phyloP scores from a whole-genome alignment of 2,113 vertebrate genomes.

The Lanius ludovicianus region DNA sequence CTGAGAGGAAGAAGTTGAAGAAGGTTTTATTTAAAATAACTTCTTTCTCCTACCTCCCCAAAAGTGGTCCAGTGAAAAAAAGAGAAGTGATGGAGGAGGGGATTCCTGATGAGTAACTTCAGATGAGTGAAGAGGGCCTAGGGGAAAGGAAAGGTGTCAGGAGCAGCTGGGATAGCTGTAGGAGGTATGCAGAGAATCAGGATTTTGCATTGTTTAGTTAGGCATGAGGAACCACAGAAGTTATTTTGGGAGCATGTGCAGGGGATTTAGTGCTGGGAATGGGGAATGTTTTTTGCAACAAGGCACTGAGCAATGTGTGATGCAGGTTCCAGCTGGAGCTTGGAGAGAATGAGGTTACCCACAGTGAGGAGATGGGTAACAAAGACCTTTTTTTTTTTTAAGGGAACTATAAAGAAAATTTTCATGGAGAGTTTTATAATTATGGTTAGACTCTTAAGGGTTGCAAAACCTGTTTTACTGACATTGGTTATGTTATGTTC shows the following conservation, averaged over 20 bases:
- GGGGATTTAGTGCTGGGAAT: constrained; percentile 6
- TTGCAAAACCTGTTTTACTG: not conserved
- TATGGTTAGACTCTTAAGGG: not conserved
- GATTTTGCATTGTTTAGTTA: constrained; percentile 51
- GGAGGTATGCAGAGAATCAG: constrained; percentile 37
- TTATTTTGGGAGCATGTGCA: constrained; percentile 42
- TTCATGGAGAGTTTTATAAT: not conserved
- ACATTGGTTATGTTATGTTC: not conserved
- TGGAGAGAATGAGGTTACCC: constrained; percentile 42
- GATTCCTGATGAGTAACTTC: constrained; percentile 40
- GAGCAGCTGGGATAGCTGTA: constrained; percentile 55
- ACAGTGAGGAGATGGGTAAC: constrained; percentile 7
- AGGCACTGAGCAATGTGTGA: not conserved
- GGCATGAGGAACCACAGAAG: constrained; percentile 18
- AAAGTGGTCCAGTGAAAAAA: not conserved
- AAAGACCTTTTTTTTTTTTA: not conserved
- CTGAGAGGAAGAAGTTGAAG: not conserved
- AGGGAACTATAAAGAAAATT: not conserved
- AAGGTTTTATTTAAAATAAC: constrained; percentile 6
- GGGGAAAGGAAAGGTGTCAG: constrained; percentile 40
- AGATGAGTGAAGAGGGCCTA: constrained; percentile 17
- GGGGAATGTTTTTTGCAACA: constrained; percentile 36
- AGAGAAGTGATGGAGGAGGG: not conserved
- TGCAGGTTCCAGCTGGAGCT: constrained; percentile 48
- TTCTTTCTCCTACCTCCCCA: not conserved